Conservation (phyloP, 2,888 invertebrate species). For the Cosmopolites sordidus region DNA sequence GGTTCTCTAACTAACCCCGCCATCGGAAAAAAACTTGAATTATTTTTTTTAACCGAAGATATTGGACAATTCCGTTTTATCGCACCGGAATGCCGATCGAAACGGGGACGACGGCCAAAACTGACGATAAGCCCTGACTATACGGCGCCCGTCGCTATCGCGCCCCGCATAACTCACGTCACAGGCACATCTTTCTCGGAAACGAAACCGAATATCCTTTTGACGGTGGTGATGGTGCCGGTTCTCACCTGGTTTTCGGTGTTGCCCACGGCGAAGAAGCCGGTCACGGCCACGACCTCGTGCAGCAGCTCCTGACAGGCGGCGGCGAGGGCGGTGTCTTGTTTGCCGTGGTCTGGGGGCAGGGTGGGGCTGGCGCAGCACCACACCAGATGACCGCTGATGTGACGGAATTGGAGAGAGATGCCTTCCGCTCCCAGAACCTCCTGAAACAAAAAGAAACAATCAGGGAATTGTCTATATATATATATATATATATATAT, state of each 20-base stretch:
- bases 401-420: constrained; percentile 81
- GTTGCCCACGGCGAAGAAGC: constrained; percentile 79
- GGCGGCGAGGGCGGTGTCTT: constrained; percentile 48
- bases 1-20: no score
- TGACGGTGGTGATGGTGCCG: no score
- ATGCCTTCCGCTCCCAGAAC: constrained; percentile 79
- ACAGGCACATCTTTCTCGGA: neutral
- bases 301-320: constrained; percentile 64
- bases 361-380: constrained; percentile 49
- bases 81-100: no score
- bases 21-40: no score
- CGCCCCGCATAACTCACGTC: constrained; percentile 23
- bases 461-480: no score
- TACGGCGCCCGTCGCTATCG: constrained; percentile 39
- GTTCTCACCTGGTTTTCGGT: constrained; percentile 67
- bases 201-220: neutral
- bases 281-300: constrained; percentile 75
- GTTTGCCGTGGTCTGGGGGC: constrained; percentile 52
- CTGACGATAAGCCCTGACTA: constrained; percentile 7
- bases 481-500: no score
- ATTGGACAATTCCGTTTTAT: no score
- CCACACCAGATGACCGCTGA: constrained; percentile 77
- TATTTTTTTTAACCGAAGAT: no score
- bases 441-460: constrained; percentile 53
- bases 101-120: neutral